These are phyloP conservation scores for Tethea ocularis DNA, from an alignment of 2,888 invertebrate genomes.

Conservation along the genomic window DNA sequence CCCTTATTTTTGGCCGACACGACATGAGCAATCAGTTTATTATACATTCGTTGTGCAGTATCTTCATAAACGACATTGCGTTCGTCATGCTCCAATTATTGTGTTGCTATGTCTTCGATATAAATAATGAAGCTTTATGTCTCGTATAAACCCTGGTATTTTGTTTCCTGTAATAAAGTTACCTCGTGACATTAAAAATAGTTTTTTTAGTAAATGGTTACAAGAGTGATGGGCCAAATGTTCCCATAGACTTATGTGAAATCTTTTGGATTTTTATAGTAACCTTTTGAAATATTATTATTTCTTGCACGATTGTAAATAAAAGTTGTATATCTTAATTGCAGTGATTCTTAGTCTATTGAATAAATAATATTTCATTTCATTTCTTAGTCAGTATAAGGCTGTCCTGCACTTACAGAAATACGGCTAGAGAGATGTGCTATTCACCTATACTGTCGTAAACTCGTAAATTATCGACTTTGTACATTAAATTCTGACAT, in stretches of 20 bases:
- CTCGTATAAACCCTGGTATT: not conserved
- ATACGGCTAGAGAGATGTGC: not conserved
- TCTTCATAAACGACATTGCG: constrained; percentile 40
- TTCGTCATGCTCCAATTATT: constrained; percentile 47
- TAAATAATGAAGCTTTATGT: constrained; percentile 28
- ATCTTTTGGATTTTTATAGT: too few species aligned
- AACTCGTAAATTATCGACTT: constrained; percentile 46
- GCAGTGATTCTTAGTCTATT: constrained; percentile 35
- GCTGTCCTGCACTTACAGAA: constrained; percentile 30
- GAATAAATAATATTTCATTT: too few species aligned
- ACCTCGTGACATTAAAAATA: constrained; percentile 37
- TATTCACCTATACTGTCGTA: constrained; percentile 36
- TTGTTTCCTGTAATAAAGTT: not conserved
- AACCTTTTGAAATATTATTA: too few species aligned
- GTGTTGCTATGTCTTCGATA: constrained; percentile 29
- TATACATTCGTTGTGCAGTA: constrained; percentile 45
- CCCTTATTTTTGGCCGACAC: constrained; percentile 31
- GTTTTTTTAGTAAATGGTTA: constrained; percentile 43
- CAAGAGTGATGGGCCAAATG: constrained; percentile 19
- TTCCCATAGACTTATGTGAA: not conserved
- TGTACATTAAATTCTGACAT: constrained; percentile 33
- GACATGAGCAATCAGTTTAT: constrained; percentile 47
- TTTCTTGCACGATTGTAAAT: too few species aligned
- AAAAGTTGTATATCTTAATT: constrained; percentile 31
- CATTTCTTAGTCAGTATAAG: constrained; percentile 31